Conservation (phyloP, 2,113 vertebrate species). For the Erpornis zantholeuca region DNA sequence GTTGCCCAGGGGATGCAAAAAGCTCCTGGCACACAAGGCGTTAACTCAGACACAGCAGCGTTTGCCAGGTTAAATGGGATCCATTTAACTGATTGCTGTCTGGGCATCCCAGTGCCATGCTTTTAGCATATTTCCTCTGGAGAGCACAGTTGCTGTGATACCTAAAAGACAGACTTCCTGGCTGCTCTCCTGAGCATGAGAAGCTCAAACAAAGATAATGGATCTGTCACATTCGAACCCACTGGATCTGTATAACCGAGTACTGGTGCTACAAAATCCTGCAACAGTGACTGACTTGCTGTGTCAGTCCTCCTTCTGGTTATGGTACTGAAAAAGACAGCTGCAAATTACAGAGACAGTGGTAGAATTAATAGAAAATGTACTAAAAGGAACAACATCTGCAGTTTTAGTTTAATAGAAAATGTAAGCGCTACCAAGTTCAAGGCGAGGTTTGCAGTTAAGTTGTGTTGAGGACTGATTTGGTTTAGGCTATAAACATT, state of each 20-base stretch:
- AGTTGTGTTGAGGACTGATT: neutral
- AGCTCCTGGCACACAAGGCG: neutral
- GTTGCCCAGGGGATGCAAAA: neutral
- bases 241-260: fast-evolving
- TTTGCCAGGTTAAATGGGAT: neutral
- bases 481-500: neutral
- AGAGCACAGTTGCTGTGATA: conserved; percentile 9
- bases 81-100: neutral
- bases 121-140: neutral
- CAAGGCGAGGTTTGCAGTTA: neutral
- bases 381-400: neutral
- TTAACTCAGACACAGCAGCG: neutral
- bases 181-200: neutral
- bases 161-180: neutral
- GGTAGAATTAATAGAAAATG: neutral
- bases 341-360: fast-evolving
- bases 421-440: neutral
- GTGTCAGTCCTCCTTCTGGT: neutral
- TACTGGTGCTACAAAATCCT: neutral
- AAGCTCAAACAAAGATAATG: neutral
- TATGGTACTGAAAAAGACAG: neutral
- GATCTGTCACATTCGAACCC: neutral
- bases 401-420: neutral
- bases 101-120: neutral
- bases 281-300: neutral